Evolutionary conservation across 2,888 invertebrate species (phyloP), one percentile per base, ranked within the genome.

Genomic region (Polydrusus tereticollis): DNA sequence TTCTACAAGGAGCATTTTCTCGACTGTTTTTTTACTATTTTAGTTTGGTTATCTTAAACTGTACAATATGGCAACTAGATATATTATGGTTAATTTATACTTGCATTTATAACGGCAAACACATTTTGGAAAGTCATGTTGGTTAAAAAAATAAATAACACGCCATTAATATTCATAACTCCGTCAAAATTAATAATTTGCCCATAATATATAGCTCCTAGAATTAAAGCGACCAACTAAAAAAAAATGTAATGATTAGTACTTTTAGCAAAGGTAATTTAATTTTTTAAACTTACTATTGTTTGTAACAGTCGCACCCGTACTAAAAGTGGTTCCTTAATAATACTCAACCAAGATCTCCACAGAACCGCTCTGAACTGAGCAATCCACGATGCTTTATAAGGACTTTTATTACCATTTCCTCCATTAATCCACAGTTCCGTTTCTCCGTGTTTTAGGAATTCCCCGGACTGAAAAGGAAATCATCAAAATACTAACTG

Each of bases 71-170:
- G n/a, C n/a, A n/a, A n/a, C n/a, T n/a, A n/a, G n/a, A n/a, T n/a
- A n/a, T n/a, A n/a, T n/a, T n/a, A n/a, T n/a, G n/a, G n/a, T n/a
- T n/a, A n/a, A n/a, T n/a, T n/a, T n/a, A n/a, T 45, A 88, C 93
- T 90, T 86, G 97, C 98, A 84, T 94, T 94, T 70, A 97, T 92
- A 45, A 98, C 97, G 73, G 96, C 95, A 82, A 97, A 97, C n/a
- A 96, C 92, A 84, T 96, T 97, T 81, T 96, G 95, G 85, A 97
- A 97, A 5, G 97, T 97, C 92, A 96, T 94, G 82, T 95, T 96
- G 14, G 95, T 95, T 57, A 96, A 89, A 83, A 96, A 93, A 82
- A 97, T 91, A 84, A 96, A 97, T 66, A 97, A 88, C 23, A 94
- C 95, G 47, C 97, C 97, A 83, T 96, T 97, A 76, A 97, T 94